These are phyloP conservation scores for Penaeus chinensis DNA, from an alignment of 1,140 invertebrate genomes.

Conservation along the genomic window DNA sequence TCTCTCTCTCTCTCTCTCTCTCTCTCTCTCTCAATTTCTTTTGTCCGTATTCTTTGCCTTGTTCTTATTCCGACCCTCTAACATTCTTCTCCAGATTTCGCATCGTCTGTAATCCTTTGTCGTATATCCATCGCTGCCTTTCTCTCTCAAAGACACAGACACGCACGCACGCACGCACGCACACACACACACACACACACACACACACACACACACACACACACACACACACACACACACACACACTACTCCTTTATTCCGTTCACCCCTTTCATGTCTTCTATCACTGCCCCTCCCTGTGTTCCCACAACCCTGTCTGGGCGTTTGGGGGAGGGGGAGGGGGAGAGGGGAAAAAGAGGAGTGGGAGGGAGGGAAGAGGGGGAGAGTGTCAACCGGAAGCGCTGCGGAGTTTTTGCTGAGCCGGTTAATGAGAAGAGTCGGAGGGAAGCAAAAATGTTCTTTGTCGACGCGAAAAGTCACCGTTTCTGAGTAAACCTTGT, in stretches of 20 bases:
- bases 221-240: no score
- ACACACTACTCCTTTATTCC: neutral
- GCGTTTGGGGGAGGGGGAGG: neutral
- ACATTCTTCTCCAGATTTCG: no score
- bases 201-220: no score
- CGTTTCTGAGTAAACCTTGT: constrained; percentile 12
- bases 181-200: no score
- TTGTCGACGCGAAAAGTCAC: constrained; percentile 40
- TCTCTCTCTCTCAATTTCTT: no score
- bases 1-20: no score
- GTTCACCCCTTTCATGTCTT: neutral
- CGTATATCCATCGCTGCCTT: no score
- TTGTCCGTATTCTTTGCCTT: no score
- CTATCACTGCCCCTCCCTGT: constrained; percentile 6
- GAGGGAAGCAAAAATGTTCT: constrained; percentile 46
- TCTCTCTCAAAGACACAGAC: no score
- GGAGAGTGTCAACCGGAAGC: constrained; percentile 32
- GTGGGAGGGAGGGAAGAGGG: neutral
- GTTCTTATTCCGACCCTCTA: no score
- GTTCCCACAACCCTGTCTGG: constrained; percentile 30
- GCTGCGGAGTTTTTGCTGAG: constrained; percentile 42
- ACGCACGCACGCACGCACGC: no score
- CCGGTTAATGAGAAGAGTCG: constrained; percentile 51
- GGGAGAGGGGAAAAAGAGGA: constrained; percentile 1
- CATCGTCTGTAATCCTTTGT: no score